Evolutionary conservation across 30 jellyfish, hydroid and myxozoan genomes (phyloP), one percentile per base, ranked within the genome.

Genomic region (Hydra vulgaris): DNA sequence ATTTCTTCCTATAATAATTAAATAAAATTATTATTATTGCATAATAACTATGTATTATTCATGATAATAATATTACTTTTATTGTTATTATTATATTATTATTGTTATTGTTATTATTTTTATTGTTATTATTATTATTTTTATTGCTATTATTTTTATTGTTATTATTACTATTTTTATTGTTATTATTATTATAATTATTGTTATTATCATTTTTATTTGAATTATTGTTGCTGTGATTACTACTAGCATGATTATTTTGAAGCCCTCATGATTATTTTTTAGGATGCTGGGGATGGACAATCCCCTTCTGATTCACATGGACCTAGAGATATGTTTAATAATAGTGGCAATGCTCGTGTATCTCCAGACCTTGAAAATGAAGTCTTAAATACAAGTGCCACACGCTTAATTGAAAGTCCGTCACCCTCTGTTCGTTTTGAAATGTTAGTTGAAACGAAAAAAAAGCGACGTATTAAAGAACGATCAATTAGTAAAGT

Each of bases 401-500:
- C 61, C 61, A 40, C 61, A 40, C 61, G 61, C 61, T 68, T 23
- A 23, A 23, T 68, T 3, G 75, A 68, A 4, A 68, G 75, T 23
- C 25, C 75, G 16, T 15, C 75, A 68, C 5, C 25, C 27, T 23
- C 25, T 3, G 75, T 68, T 8, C 12, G 12, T 40, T 12, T 5
- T 8, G 24, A 22, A 21, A 18, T 21, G 22, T 4, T 26, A 5
- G 83, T n/a, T 4, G 83, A 75, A 53, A 75, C 72, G 7, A 80
- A 66, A 22, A 80, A 66, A 74, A 80, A 80, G 70, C 83, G 83
- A 21, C 68, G 87, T 1, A 19, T 8, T 23, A 80, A 80, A 26
- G 54, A 80, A 22, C 87, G 87, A 1, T 18, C 87, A 1, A n/a
- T 69, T 16, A 80, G 87, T 27, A 80, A 70, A 26, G 19, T 66